Evolutionary conservation across 2,888 invertebrate genomes (phyloP).

Genomic region (Lepidocyrtinus sp.): DNA sequence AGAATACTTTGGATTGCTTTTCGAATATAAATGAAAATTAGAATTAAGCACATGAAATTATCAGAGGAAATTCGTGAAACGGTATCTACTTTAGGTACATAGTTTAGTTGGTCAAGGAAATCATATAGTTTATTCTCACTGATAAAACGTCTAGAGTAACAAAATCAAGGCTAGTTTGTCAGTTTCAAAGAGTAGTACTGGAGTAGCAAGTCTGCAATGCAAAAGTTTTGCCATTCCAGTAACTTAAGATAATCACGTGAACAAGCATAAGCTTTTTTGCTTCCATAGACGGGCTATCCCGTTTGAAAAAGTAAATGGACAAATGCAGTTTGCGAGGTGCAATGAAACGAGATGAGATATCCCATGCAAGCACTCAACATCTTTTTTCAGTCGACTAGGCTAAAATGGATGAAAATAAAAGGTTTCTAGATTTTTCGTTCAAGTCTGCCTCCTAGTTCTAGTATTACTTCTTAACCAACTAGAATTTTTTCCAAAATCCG

Average conservation of each 20-base stretch:
- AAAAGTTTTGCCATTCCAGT: conserved; percentile 1
- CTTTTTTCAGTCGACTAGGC: conserved; percentile 54
- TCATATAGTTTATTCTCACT: too few species aligned
- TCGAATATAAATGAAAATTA: too few species aligned
- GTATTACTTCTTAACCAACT: too few species aligned
- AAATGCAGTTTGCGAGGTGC: neutral
- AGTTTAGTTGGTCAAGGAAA: too few species aligned
- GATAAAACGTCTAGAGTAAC: too few species aligned
- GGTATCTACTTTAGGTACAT: too few species aligned
- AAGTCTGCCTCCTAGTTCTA: too few species aligned
- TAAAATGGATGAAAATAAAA: conserved; percentile 45
- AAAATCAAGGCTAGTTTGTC: conserved; percentile 1
- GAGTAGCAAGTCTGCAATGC: neutral
- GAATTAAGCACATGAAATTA: too few species aligned
- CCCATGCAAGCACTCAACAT: conserved; percentile 18
- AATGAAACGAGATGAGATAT: conserved; percentile 18
- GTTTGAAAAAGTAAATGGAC: neutral
- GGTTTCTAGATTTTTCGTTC: too few species aligned
- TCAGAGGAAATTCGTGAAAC: too few species aligned
- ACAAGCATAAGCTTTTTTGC: neutral
- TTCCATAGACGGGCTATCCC: neutral
- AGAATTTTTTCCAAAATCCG: too few species aligned
- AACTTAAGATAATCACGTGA: neutral
- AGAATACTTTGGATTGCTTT: too few species aligned
- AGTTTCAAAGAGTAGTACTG: neutral